These are phyloP conservation scores for Poeciliopsis infans DNA, from an alignment of 2,797 vertebrate genomes.

Conservation along the genomic window DNA sequence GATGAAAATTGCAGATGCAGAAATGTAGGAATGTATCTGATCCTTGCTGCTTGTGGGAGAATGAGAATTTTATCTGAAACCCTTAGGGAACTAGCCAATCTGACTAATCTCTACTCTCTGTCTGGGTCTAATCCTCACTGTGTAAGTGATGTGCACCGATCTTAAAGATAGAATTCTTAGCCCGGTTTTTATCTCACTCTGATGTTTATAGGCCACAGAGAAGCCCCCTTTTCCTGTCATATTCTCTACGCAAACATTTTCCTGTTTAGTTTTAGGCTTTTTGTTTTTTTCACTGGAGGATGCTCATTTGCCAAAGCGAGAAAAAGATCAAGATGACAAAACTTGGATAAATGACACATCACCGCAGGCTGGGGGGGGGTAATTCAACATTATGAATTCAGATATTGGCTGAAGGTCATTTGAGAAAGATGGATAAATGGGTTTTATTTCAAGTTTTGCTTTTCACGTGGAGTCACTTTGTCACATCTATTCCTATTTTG, in stretches of 20 bases:
- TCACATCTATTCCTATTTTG: not conserved
- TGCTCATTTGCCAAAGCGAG: constrained; percentile 24
- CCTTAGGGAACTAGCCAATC: constrained; percentile 49
- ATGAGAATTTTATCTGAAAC: constrained; percentile 56
- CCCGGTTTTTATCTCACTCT: constrained; percentile 31
- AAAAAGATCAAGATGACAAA: constrained; percentile 4
- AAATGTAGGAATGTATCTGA: constrained; percentile 49
- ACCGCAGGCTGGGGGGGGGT: constrained; percentile 7
- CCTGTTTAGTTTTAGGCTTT: not conserved
- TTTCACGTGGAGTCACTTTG: not conserved
- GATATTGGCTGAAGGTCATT: constrained; percentile 15
- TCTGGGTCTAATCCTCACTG: constrained; percentile 49
- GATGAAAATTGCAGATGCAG: constrained; percentile 46
- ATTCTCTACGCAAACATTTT: constrained; percentile 43
- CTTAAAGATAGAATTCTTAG: constrained; percentile 46
- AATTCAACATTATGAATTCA: constrained; percentile 28
- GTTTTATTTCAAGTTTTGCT: constrained; percentile 10
- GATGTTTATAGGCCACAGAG: constrained; percentile 27
- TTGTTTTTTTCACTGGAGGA: constrained; percentile 11
- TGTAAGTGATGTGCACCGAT: constrained; percentile 53
- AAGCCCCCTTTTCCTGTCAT: constrained; percentile 9
- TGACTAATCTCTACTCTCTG: constrained; percentile 52
- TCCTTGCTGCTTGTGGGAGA: constrained; percentile 43
- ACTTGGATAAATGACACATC: constrained; percentile 24
- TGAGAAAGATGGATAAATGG: constrained; percentile 17